Base-by-base conservation (phyloP, 1,140 invertebrate genomes). In the Neodiprion lecontei region DNA sequence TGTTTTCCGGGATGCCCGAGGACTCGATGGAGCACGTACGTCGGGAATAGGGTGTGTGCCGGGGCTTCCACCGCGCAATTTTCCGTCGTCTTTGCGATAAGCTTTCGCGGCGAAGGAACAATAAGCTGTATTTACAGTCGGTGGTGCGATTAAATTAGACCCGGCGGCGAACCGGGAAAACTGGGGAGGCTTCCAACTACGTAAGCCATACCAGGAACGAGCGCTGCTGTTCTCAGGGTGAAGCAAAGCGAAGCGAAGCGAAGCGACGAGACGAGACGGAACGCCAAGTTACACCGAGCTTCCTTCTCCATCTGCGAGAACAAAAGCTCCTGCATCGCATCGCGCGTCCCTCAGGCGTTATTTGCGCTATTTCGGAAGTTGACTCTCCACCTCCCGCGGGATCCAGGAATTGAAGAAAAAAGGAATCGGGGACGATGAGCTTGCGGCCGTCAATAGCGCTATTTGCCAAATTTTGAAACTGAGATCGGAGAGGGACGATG, bases 81-180 rank as follows among this genome's bases (percentile, higher is more conserved):
- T 40, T 40, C 28, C 28, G 28, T 40, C 28, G 28, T 40, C 28
- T 40, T 40, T 40, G 28, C 28, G 28, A 40, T 40, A 40, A 40
- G 28, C 28, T 40, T 40, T 40, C 28, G 28, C 28, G 28, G 28
- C 28, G 53, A 9, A 61, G n/a, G 53, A 61, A 61, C 53, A 61
- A 61, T 61, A 61, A 61, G 53, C 53, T 61, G 53, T 61, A 61
- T 61, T 61, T 61, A 61, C 53, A 61, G 53, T 61, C 53, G 53
- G 53, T 61, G 53, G 53, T 61, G 53, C 53, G 53, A 61, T 61
- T 61, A 61, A 61, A 61, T 61, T 61, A 61, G 53, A 61, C 53
- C 53, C 53, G n/a, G 53, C 53, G 53, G 53, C 53, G n/a, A 61
- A 61, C 53, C 53, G 53, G 9, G 53, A 61, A 61, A 61, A 61